phyloP scores from a whole-genome alignment of 2,888 invertebrate species.

The Venusia cambrica region DNA sequence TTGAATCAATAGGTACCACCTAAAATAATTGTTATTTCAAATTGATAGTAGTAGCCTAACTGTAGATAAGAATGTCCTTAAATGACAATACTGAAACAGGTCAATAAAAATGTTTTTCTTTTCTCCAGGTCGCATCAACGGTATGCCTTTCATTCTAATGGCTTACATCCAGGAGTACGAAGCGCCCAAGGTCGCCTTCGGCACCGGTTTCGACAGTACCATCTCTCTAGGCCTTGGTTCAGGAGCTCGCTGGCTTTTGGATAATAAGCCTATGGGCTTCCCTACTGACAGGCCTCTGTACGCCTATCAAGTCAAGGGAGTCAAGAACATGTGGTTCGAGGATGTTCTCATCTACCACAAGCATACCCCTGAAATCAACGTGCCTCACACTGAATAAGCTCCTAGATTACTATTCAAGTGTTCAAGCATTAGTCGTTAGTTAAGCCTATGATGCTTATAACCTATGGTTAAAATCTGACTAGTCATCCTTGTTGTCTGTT shows the following conservation, averaged over 20 bases:
- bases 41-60: too few relatives aligned
- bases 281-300: conserved; percentile 79
- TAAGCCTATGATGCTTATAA: too few relatives aligned
- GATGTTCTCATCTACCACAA: conserved; percentile 79
- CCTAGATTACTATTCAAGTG: too few relatives aligned
- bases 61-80: too few relatives aligned
- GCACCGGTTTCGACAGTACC: conserved; percentile 66
- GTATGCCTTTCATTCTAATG: conserved; percentile 83
- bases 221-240: conserved; percentile 73
- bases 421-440: too few relatives aligned
- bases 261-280: conserved; percentile 76
- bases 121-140: conserved; percentile 61
- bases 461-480: too few relatives aligned
- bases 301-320: conserved; percentile 48
- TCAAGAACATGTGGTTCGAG: conserved; percentile 71
- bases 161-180: conserved; percentile 80
- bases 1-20: too few relatives aligned
- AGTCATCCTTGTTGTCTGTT: not conserved
- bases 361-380: conserved; percentile 54
- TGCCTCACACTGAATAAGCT: conserved; percentile 43
- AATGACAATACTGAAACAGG: too few relatives aligned
- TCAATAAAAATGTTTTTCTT: too few relatives aligned
- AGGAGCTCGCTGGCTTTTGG: conserved; percentile 66
- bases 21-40: too few relatives aligned
- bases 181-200: conserved; percentile 58